These are phyloP conservation scores for Agrochola circellaris DNA, from an alignment of 2,888 invertebrate genomes.

Conservation along the genomic window DNA sequence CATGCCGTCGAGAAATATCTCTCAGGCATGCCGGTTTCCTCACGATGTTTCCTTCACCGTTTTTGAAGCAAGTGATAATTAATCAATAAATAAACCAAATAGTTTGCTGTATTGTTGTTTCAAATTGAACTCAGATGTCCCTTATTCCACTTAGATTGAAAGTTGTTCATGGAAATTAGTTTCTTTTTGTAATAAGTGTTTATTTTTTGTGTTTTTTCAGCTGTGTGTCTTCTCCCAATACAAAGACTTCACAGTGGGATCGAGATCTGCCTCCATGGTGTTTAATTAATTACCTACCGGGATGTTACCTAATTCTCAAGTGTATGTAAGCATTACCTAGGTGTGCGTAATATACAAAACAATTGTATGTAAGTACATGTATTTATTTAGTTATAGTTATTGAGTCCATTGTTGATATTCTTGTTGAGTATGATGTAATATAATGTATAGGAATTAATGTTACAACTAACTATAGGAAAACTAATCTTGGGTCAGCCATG, in stretches of 20 bases:
- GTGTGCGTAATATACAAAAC: conserved; percentile 66
- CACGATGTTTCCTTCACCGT: too few relatives aligned
- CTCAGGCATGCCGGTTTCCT: too few relatives aligned
- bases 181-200: conserved; percentile 21
- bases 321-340: conserved; percentile 66
- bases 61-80: too few relatives aligned
- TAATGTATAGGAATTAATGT: conserved; percentile 77
- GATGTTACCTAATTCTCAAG: conserved; percentile 71
- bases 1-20: too few relatives aligned
- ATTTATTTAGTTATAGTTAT: conserved; percentile 86
- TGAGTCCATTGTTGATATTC: conserved; percentile 90
- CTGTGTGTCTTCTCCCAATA: conserved; percentile 98
- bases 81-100: conserved; percentile 9
- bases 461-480: conserved; percentile 71
- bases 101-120: conserved; percentile 5
- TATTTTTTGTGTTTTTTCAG: conserved; percentile 90
- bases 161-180: neutral
- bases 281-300: conserved; percentile 86
- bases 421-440: conserved; percentile 90
- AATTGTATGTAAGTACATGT: conserved; percentile 72
- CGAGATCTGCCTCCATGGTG: conserved; percentile 93
- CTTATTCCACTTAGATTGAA: neutral
- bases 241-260: conserved; percentile 97
- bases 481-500: conserved; percentile 66
- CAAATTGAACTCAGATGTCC: neutral